These are phyloP conservation scores for Candoia aspera DNA, from an alignment of 2,113 vertebrate species.

Conservation along the genomic window DNA sequence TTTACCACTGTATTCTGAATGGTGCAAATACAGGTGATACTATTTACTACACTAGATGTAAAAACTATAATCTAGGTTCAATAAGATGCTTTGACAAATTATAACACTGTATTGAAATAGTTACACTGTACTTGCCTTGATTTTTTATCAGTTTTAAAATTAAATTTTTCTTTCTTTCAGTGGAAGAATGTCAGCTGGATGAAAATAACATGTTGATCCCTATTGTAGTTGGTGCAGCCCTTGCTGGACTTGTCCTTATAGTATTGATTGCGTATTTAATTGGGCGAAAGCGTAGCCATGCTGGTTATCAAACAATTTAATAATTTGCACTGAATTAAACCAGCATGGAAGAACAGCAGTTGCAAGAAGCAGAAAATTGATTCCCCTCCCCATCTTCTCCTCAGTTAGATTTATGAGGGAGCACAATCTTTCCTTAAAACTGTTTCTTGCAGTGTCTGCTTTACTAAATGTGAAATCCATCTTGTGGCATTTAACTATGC, in stretches of 20 bases:
- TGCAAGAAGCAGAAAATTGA: constrained; percentile 55
- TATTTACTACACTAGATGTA: too few relatives aligned
- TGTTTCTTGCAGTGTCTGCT: constrained; percentile 74
- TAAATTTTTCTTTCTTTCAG: constrained; percentile 65
- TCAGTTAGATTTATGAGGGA: constrained; percentile 62
- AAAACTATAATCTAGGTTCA: not conserved
- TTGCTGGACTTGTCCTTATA: constrained; percentile 92
- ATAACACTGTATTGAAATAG: not conserved
- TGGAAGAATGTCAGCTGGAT: constrained; percentile 89
- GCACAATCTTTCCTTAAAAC: constrained; percentile 70
- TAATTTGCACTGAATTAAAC: constrained; percentile 61
- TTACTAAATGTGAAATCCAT: constrained; percentile 79
- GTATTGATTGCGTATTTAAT: constrained; percentile 96
- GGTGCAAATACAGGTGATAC: not conserved
- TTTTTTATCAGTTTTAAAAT: not conserved
- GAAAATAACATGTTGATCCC: constrained; percentile 95
- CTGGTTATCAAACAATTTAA: constrained; percentile 98
- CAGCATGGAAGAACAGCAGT: constrained; percentile 69
- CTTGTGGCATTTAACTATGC: constrained; percentile 80
- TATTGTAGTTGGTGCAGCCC: constrained; percentile 92
- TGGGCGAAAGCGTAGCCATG: constrained; percentile 94
- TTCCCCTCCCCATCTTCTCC: constrained; percentile 40
- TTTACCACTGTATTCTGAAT: not conserved
- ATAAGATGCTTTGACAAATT: not conserved
- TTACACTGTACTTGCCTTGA: not conserved